Conservation (phyloP, 2,113 vertebrate genomes). For the Zeus faber region DNA sequence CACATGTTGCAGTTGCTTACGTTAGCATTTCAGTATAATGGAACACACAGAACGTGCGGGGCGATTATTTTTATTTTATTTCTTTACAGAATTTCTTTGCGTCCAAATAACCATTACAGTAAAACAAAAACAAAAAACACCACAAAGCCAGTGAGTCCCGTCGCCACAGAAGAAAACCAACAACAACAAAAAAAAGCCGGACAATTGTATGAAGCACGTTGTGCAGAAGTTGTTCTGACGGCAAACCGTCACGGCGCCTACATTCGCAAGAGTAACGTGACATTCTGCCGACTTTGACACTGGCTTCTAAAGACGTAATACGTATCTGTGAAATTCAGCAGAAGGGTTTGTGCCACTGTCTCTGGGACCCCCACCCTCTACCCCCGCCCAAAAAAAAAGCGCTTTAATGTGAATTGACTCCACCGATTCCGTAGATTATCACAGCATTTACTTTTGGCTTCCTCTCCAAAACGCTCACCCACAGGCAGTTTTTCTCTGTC, state of each 20-base stretch:
- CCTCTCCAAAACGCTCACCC: constrained; percentile 39
- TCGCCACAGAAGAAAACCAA: too few species aligned
- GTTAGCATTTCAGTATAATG: constrained; percentile 45
- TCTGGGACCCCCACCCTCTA: constrained; percentile 62
- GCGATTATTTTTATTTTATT: too few species aligned
- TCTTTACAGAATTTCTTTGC: too few species aligned
- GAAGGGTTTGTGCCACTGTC: constrained; percentile 72
- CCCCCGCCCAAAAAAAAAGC: too few species aligned
- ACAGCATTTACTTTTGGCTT: neutral
- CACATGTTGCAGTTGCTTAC: constrained; percentile 45
- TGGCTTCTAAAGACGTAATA: constrained; percentile 68
- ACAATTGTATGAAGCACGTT: constrained; percentile 51
- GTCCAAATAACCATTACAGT: too few species aligned
- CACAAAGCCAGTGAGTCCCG: constrained; percentile 27
- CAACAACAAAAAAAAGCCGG: constrained; percentile 9
- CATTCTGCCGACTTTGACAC: constrained; percentile 70
- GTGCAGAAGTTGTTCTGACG: constrained; percentile 48
- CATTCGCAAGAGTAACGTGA: constrained; percentile 54
- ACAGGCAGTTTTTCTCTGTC: too few species aligned
- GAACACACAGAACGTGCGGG: constrained; percentile 32
- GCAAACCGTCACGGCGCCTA: constrained; percentile 28
- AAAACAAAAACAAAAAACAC: too few species aligned
- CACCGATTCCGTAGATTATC: constrained; percentile 23
- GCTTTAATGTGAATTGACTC: constrained; percentile 61
- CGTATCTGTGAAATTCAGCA: constrained; percentile 75